Conservation (phyloP, 2,797 vertebrate species). For the Cercopithecus petaurista region DNA sequence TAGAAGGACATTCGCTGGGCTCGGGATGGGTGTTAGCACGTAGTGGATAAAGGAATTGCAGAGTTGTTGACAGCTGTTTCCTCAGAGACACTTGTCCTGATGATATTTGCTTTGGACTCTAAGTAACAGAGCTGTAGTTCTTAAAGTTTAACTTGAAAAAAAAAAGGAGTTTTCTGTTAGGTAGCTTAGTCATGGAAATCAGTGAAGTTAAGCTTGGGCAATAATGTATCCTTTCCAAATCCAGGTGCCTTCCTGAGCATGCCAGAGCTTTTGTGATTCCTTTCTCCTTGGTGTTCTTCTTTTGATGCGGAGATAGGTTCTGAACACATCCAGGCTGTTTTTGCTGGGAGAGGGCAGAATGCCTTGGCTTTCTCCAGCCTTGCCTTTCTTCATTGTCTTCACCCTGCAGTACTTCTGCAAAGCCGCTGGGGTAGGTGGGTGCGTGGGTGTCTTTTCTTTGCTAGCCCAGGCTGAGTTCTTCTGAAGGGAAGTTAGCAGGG, state of each 20-base stretch:
- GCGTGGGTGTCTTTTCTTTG: not conserved
- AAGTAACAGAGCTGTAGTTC: not conserved
- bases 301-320: not conserved
- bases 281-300: not conserved
- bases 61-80: not conserved
- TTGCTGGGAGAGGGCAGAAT: not conserved
- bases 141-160: not conserved
- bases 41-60: not conserved
- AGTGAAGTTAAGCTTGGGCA: not conserved
- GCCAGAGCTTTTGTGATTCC: not conserved
- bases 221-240: not conserved
- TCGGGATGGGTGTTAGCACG: rapidly evolving
- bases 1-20: not conserved
- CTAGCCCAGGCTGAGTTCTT: not conserved
- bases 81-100: not conserved
- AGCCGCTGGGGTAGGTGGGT: not conserved
- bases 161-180: not conserved
- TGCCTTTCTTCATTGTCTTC: not conserved
- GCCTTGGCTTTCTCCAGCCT: not conserved
- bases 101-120: not conserved
- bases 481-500: not conserved
- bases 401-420: not conserved
- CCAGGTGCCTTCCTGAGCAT: not conserved
- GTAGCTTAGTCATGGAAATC: not conserved
- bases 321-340: not conserved